Conservation (phyloP, 2,888 invertebrate genomes). For the Atethmia centrago region DNA sequence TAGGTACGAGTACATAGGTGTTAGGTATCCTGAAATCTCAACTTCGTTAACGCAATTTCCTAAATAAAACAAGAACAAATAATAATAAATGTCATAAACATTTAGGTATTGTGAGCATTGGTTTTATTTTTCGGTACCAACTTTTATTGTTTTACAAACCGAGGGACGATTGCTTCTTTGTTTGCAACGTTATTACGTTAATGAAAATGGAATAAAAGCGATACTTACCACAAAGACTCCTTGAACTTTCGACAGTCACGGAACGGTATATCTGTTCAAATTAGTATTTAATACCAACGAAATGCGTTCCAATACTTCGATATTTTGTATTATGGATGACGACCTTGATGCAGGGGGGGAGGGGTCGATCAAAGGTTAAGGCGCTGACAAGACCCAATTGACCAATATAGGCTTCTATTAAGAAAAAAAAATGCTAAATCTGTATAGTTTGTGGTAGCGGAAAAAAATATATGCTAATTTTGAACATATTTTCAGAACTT, state of each 20-base stretch:
- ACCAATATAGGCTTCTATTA: too few species aligned
- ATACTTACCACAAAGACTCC: slow-evolving; percentile 72
- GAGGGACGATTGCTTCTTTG: slow-evolving; percentile 56
- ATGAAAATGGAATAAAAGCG: slow-evolving; percentile 76
- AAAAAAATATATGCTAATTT: too few species aligned
- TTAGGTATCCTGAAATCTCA: neutral
- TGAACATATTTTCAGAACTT: too few species aligned
- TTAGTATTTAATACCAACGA: slow-evolving; percentile 65
- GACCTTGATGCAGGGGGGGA: too few species aligned
- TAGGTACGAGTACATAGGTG: neutral
- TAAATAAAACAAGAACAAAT: slow-evolving; percentile 19
- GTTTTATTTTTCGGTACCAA: slow-evolving; percentile 49
- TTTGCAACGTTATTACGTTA: slow-evolving; percentile 64
- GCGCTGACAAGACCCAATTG: too few species aligned
- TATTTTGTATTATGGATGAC: slow-evolving; percentile 12
- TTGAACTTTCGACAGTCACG: slow-evolving; percentile 82
- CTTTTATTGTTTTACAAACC: slow-evolving; percentile 57
- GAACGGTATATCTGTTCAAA: slow-evolving; percentile 70
- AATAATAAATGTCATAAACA: slow-evolving; percentile 36
- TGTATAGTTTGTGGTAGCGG: too few species aligned
- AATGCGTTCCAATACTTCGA: slow-evolving; percentile 34
- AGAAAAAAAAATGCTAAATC: too few species aligned
- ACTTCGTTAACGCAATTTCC: slow-evolving; percentile 9
- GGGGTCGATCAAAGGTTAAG: neutral
- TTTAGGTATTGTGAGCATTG: slow-evolving; percentile 11